Evolutionary conservation across 2,888 invertebrate species (phyloP).

Genomic region (Agrochola lychnidis): DNA sequence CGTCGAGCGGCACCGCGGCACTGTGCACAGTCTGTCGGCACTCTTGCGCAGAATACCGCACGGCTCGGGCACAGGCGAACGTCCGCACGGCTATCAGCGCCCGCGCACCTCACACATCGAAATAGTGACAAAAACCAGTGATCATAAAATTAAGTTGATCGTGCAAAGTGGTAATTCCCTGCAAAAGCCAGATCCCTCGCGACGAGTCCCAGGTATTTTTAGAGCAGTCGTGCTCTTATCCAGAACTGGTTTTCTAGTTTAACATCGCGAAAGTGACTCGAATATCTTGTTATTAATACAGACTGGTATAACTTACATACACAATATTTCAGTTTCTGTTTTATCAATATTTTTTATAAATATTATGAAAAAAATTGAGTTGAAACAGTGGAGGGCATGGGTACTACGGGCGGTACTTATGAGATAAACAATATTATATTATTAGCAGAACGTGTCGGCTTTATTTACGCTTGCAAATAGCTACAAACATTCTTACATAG

Average conservation of each 20-base stretch:
- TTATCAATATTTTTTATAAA: not conserved
- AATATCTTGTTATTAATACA: conserved; percentile 56
- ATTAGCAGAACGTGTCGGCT: conserved; percentile 50
- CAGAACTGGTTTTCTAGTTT: conserved; percentile 81
- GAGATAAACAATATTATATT: conserved; percentile 52
- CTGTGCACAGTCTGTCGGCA: conserved; percentile 44
- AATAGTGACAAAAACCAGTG: conserved; percentile 73
- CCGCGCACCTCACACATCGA: conserved; percentile 69
- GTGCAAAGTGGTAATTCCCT: conserved; percentile 74
- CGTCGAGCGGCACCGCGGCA: conserved; percentile 52
- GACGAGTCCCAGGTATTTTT: conserved; percentile 83
- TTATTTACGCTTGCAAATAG: conserved; percentile 48
- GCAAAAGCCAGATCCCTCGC: conserved; percentile 67
- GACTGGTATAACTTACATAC: conserved; percentile 23
- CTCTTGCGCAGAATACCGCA: conserved; percentile 73
- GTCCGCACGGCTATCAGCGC: conserved; percentile 64
- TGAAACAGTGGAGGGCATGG: conserved; percentile 6
- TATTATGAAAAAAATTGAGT: not conserved
- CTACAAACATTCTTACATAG: conserved; percentile 35
- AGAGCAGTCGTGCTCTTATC: conserved; percentile 70
- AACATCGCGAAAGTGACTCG: conserved; percentile 77
- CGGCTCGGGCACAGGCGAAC: conserved; percentile 72
- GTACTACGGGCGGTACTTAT: conserved; percentile 7
- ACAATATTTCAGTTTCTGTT: conserved; percentile 20
- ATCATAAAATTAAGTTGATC: conserved; percentile 69